A percentile compares a stretch with the other conserved stretches of the same genome.
phyloP scores from a whole-genome alignment of 2,113 vertebrate species.

The Actenoides hombroni region DNA sequence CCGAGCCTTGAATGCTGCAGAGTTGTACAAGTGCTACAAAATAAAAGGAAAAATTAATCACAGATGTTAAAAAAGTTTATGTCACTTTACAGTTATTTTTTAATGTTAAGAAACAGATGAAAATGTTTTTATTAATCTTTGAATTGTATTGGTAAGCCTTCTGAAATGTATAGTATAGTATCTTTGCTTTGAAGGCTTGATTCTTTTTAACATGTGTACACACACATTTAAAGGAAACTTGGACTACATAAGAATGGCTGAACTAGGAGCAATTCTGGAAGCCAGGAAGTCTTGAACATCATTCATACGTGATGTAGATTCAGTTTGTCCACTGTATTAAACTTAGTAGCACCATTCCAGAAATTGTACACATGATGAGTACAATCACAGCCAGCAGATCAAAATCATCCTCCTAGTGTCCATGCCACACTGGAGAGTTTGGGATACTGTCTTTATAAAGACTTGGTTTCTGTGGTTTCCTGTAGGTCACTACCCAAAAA shows the following conservation, averaged over 20 bases:
- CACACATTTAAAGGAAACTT: not conserved
- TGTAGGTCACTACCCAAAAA: not conserved
- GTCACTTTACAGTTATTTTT: not conserved
- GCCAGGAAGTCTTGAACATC: not conserved
- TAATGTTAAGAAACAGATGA: not conserved
- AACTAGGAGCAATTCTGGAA: not conserved
- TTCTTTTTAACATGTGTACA: not conserved
- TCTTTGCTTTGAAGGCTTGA: not conserved
- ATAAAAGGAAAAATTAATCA: not conserved
- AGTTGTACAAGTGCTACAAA: slow-evolving; percentile 93
- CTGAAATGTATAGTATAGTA: not conserved
- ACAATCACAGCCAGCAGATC: not conserved
- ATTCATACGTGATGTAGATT: rapidly evolving
- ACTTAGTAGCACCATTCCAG: not conserved
- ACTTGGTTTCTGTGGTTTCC: not conserved
- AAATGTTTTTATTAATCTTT: not conserved
- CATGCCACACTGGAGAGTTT: not conserved
- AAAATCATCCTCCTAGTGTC: not conserved
- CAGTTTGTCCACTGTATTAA: not conserved
- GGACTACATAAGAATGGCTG: not conserved
- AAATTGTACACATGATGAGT: not conserved
- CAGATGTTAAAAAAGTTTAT: not conserved
- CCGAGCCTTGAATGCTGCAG: slow-evolving; percentile 95
- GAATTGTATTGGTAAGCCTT: not conserved
- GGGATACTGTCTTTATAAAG: not conserved